A percentile compares a stretch with the other conserved stretches of the same genome.
phyloP scores from a whole-genome alignment of 2,113 vertebrate genomes.

The Chloropsis cyanopogon region DNA sequence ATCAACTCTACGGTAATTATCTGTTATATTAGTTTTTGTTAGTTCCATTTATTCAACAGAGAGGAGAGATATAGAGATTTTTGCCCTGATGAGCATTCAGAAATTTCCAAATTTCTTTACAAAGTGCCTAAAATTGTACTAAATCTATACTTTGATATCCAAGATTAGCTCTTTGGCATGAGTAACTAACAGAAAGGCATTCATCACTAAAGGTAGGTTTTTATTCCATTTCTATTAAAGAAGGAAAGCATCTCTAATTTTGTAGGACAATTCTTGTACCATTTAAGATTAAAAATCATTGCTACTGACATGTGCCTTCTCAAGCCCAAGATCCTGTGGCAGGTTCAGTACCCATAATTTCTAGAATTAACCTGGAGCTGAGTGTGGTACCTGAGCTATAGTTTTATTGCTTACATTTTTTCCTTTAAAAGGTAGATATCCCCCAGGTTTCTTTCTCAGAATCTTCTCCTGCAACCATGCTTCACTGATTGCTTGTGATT shows the following conservation, averaged over 20 bases:
- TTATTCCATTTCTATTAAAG: neutral
- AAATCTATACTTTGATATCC: neutral
- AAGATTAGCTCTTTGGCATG: neutral
- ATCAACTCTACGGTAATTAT: neutral
- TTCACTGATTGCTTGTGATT: slow-evolving; percentile 20
- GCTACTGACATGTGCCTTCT: neutral
- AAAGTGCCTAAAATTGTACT: neutral
- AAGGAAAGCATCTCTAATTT: neutral
- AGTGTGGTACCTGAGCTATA: neutral
- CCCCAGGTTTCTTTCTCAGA: neutral
- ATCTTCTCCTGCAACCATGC: neutral
- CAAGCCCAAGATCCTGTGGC: neutral
- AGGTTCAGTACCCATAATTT: neutral
- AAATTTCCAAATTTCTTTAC: neutral
- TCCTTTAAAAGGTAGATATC: slow-evolving; percentile 14
- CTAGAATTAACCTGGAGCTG: neutral
- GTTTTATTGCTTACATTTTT: neutral
- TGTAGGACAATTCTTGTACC: neutral
- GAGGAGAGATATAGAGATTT: neutral
- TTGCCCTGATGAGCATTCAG: neutral
- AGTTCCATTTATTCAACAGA: neutral
- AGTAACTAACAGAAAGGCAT: neutral
- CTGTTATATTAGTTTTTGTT: neutral
- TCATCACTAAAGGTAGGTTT: neutral
- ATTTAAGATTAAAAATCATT: neutral